phyloP scores from a whole-genome alignment of 1,140 invertebrate species.

The Drosophila truncata region DNA sequence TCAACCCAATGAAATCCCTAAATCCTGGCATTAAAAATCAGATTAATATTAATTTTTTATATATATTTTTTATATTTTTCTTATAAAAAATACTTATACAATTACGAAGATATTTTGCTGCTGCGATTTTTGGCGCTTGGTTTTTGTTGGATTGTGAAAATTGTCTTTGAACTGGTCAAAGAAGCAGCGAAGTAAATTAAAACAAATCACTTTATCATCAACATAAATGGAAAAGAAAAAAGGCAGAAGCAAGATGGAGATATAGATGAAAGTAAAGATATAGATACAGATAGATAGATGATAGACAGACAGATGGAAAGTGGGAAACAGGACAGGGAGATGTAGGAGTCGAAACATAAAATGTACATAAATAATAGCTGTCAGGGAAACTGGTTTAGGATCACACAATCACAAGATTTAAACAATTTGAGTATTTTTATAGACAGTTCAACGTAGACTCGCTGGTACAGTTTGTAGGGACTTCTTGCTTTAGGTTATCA shows the following conservation, averaged over 20 bases:
- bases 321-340: slow-evolving; percentile 7
- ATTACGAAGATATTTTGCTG: slow-evolving; percentile 82
- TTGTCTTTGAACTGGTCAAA: slow-evolving; percentile 63
- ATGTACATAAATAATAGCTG: slow-evolving; percentile 52
- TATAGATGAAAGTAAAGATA: background rate
- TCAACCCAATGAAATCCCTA: background rate
- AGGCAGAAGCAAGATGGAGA: background rate
- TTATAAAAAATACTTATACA: slow-evolving; percentile 85
- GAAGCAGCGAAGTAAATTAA: slow-evolving; percentile 73
- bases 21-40: background rate
- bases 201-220: slow-evolving; percentile 77
- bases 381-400: slow-evolving; percentile 26
- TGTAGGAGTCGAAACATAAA: slow-evolving; percentile 28
- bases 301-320: slow-evolving; percentile 5
- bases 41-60: slow-evolving; percentile 21
- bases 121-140: slow-evolving; percentile 80
- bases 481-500: slow-evolving; percentile 77
- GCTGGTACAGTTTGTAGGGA: slow-evolving; percentile 40
- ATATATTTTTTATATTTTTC: slow-evolving; percentile 84
- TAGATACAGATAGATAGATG: background rate
- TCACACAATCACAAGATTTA: slow-evolving; percentile 32
- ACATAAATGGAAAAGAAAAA: slow-evolving; percentile 40
- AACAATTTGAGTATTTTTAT: slow-evolving; percentile 56
- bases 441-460: slow-evolving; percentile 38
- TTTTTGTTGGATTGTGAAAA: slow-evolving; percentile 58